phyloP scores from a whole-genome alignment of 1,140 invertebrate species.

The Hestina assimilis region DNA sequence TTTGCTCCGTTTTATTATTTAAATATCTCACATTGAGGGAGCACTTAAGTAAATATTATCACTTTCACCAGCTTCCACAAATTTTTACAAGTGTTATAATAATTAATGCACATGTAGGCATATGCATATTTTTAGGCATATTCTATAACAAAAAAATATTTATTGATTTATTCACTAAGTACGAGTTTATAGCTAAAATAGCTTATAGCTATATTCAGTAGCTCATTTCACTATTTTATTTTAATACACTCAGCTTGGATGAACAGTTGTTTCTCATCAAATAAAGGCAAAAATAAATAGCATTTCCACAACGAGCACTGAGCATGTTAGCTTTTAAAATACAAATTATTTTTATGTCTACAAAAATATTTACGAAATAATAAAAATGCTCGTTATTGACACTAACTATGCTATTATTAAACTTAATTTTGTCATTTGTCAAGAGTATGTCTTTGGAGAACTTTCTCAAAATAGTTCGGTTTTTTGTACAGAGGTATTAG shows the following conservation, averaged over 20 bases:
- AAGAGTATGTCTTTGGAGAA: too few relatives aligned
- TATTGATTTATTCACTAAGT: neutral
- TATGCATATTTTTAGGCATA: too few relatives aligned
- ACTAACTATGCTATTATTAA: too few relatives aligned
- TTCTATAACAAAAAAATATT: neutral
- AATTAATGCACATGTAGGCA: too few relatives aligned
- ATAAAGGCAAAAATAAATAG: neutral
- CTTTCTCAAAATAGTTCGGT: too few relatives aligned
- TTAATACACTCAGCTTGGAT: constrained; percentile 24
- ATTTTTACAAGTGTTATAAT: neutral
- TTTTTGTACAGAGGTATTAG: too few relatives aligned
- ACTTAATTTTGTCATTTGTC: too few relatives aligned
- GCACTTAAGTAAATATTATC: constrained; percentile 12
- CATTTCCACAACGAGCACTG: constrained; percentile 3
- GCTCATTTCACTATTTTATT: neutral
- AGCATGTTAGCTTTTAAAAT: neutral
- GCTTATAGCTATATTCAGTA: neutral
- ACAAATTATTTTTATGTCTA: too few relatives aligned
- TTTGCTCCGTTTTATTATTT: constrained; percentile 29
- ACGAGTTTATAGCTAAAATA: too few relatives aligned
- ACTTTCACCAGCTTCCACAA: constrained; percentile 9
- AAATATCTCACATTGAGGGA: constrained; percentile 15
- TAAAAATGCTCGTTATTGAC: too few relatives aligned
- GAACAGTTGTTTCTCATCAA: constrained; percentile 6
- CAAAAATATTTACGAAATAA: too few relatives aligned